These are phyloP conservation scores for Schizothorax lantsangensis DNA, from an alignment of 2,797 vertebrate genomes.

Conservation along the genomic window DNA sequence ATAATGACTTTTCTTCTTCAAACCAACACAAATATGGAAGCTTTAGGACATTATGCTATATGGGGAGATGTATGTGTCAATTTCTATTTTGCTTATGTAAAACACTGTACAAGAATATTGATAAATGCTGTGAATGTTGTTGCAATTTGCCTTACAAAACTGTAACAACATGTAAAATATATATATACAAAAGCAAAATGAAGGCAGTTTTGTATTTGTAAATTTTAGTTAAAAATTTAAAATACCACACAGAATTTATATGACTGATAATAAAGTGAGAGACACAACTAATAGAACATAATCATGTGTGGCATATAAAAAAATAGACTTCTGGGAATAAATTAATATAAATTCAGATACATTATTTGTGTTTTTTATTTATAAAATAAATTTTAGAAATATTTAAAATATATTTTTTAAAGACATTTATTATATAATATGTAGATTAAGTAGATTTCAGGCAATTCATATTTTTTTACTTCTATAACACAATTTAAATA, in stretches of 20 bases:
- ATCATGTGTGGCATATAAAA: neutral
- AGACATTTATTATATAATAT: neutral
- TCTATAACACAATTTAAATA: too few species aligned
- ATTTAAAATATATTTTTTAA: neutral
- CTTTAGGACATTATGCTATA: neutral
- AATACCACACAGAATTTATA: neutral
- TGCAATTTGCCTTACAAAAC: neutral
- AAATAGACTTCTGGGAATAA: neutral
- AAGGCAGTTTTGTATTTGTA: neutral
- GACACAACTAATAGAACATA: neutral
- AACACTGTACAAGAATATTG: neutral
- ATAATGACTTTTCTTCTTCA: constrained; percentile 71
- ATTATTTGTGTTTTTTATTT: neutral
- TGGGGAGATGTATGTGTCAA: neutral
- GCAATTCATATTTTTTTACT: neutral
- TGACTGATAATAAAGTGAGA: neutral
- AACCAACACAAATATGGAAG: constrained; percentile 55
- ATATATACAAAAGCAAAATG: too few species aligned
- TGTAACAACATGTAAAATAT: neutral
- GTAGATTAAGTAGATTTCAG: neutral
- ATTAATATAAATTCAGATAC: neutral
- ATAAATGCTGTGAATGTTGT: neutral
- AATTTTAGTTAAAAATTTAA: neutral
- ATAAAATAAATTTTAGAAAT: neutral
- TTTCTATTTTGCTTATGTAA: neutral